Base-by-base conservation (phyloP, 2,888 invertebrate species). In the Terebella lapidaria region DNA sequence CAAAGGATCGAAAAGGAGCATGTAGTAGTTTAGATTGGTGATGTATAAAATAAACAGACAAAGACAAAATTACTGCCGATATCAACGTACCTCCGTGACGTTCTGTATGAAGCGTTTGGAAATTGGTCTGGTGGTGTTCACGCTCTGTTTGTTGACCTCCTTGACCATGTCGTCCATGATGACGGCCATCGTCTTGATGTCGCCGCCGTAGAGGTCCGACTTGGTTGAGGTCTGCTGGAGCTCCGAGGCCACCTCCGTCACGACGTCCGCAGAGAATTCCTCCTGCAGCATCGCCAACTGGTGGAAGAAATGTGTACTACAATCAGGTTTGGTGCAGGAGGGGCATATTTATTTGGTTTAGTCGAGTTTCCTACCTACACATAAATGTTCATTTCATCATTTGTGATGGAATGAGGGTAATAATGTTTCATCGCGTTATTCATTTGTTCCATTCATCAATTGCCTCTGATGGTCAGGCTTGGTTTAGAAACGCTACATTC, bases 91-190 rank as follows among this genome's bases (percentile, higher is more conserved):
- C 42, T 35, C 10, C 10, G 42, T 35, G 42, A 35, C 24, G 22
- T 49, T 22, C 5, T 49, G 49, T n/a, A 49, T 49, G 24, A 49
- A 15, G 5, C 24, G 10, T 35, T 35, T 10, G n/a, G 42, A 35
- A 15, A n/a, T n/a, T 35, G 42, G 42, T 35, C 42, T 35, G n/a
- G 42, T 35, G 10, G 42, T n/a, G 42, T 35, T 69, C 53, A 18
- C 22, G 5, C 10, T 28, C 49, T 58, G 58, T 30, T 70, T 53
- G 25, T 69, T 64, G 57, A 74, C 70, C 52, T 67, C 61, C 30
- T 69, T 64, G 28, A 77, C 71, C 54, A 71, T 68, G 27, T 69
- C 63, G 24, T 71, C 70, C 57, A 79, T 68, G 35, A 74, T 72
- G 27, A 69, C 71, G 22, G 77, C 73, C 10, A 79, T 65, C 30